Conservation (phyloP, 2,888 invertebrate species). For the Lasioglossum oenotherae region DNA sequence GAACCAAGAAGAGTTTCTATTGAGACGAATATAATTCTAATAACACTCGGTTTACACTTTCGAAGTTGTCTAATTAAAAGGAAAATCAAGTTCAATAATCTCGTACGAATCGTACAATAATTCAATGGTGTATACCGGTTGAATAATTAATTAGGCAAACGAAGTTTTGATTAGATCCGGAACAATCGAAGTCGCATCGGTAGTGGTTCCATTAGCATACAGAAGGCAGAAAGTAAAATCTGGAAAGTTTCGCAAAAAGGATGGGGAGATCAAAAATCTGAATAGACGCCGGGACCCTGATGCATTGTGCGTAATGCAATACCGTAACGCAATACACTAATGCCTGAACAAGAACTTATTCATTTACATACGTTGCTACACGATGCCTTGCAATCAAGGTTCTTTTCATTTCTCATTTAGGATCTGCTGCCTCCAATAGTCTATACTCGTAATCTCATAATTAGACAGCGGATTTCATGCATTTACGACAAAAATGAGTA, state of each 20-base stretch:
- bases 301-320: constrained; percentile 30
- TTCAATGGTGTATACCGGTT: neutral
- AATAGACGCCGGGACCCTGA: neutral
- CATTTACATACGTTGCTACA: constrained; percentile 51
- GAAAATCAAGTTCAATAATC: neutral
- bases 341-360: constrained; percentile 42
- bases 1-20: neutral
- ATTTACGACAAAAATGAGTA: no score
- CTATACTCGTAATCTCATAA: neutral
- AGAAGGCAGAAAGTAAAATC: constrained; percentile 14
- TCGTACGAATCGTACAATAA: neutral
- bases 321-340: constrained; percentile 47
- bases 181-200: constrained; percentile 11
- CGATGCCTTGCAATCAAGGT: constrained; percentile 33
- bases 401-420: constrained; percentile 23
- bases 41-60: neutral
- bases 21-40: neutral
- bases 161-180: neutral
- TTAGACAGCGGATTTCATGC: no score
- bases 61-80: neutral
- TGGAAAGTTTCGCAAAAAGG: constrained; percentile 40
- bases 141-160: constrained; percentile 13
- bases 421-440: constrained; percentile 2
- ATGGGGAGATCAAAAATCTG: constrained; percentile 41
- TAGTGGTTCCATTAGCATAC: constrained; percentile 14